phyloP scores from a whole-genome alignment of 1,140 invertebrate genomes.

The Periplaneta americana region DNA sequence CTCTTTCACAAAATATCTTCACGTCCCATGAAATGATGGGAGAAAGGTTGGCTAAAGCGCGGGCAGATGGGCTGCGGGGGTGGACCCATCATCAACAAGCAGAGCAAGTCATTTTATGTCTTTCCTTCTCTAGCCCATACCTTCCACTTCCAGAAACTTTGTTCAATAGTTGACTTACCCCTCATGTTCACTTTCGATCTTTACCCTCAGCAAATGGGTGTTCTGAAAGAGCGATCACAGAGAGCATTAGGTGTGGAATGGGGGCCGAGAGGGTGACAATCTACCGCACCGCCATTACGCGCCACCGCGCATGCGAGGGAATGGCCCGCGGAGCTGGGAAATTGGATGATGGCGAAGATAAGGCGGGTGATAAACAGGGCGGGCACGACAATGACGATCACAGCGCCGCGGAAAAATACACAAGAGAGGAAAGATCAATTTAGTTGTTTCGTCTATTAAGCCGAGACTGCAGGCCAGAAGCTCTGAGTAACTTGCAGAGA shows the following conservation, averaged over 20 bases:
- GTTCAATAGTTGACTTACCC: not conserved
- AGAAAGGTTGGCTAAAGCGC: not conserved
- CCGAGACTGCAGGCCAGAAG: too few relatives aligned
- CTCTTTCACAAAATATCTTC: not conserved
- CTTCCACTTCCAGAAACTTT: not conserved
- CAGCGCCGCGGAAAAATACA: too few relatives aligned
- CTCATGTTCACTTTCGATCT: not conserved
- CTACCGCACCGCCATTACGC: not conserved
- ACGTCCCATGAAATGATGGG: not conserved
- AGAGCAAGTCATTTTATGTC: not conserved
- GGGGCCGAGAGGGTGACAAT: not conserved
- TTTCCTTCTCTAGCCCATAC: not conserved
- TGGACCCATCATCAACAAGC: not conserved
- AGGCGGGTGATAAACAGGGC: too few relatives aligned
- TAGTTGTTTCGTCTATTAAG: too few relatives aligned
- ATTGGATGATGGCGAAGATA: too few relatives aligned
- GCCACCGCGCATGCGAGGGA: too few relatives aligned
- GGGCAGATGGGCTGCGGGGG: not conserved
- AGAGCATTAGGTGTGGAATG: not conserved
- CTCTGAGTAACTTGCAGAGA: too few relatives aligned
- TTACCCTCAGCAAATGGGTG: not conserved
- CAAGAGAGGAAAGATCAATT: too few relatives aligned
- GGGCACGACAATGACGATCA: too few relatives aligned
- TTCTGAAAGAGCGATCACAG: not conserved
- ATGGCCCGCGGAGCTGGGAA: too few relatives aligned